A percentile compares a stretch with the other conserved stretches of the same genome.
Evolutionary conservation across 2,797 vertebrate species (phyloP).

Genomic region (Meriones psammophilus): DNA sequence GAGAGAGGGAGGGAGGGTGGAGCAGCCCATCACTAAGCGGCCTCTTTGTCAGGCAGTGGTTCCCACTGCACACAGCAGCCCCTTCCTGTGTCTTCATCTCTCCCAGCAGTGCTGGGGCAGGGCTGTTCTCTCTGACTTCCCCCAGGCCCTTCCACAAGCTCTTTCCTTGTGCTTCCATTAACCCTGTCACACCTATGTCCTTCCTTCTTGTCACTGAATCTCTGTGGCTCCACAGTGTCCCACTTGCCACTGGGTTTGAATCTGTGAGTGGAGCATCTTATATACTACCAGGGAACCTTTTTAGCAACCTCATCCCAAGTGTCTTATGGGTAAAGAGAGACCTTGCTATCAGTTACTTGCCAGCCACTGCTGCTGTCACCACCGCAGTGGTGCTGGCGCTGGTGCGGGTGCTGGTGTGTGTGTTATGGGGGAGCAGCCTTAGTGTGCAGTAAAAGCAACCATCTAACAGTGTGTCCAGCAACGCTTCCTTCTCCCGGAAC

Average conservation of each 20-base stretch:
- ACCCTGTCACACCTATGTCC: neutral
- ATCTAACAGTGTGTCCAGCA: neutral
- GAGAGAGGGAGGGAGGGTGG: neutral
- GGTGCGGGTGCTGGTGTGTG: neutral
- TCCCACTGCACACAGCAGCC: neutral
- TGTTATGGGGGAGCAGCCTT: neutral
- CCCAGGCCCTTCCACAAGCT: neutral
- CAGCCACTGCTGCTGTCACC: neutral
- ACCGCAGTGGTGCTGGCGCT: neutral
- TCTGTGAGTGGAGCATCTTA: neutral
- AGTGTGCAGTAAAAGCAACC: neutral
- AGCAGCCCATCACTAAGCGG: neutral
- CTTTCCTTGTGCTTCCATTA: neutral
- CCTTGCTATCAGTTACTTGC: neutral
- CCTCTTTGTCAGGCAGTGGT: neutral
- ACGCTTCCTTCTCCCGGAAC: constrained; percentile 18
- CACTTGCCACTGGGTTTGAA: neutral
- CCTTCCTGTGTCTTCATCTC: neutral
- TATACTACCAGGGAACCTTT: neutral
- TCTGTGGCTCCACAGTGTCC: neutral
- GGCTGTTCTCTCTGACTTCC: neutral
- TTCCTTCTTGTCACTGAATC: neutral
- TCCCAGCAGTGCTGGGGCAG: neutral
- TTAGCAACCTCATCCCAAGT: neutral
- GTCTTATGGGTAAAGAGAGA: neutral